These are phyloP conservation scores for Rhea pennata DNA, from an alignment of 2,113 vertebrate genomes.

Conservation along the genomic window DNA sequence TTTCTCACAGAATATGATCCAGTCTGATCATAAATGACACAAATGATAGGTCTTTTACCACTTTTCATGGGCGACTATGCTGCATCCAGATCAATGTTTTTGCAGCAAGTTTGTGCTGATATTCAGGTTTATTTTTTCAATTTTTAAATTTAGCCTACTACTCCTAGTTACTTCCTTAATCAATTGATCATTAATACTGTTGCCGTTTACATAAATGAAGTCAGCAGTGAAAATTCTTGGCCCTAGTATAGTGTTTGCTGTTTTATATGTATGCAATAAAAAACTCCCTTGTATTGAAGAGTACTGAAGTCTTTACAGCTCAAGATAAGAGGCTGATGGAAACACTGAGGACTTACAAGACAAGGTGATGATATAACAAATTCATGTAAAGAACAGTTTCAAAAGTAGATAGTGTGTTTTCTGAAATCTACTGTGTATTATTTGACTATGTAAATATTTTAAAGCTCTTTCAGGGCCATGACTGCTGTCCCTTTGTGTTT, in stretches of 20 bases:
- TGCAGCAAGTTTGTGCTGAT: not conserved
- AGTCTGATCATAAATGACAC: slow-evolving; percentile 7
- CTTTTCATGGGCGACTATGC: not conserved
- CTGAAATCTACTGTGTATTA: not conserved
- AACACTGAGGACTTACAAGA: not conserved
- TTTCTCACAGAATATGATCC: slow-evolving; percentile 6
- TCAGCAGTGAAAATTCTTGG: not conserved
- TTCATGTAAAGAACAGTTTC: not conserved
- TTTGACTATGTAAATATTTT: not conserved
- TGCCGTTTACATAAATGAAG: slow-evolving; percentile 13
- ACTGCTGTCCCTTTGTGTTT: not conserved
- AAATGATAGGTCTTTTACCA: not conserved
- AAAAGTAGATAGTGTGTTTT: not conserved
- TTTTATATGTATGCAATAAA: slow-evolving; percentile 11
- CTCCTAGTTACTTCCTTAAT: not conserved
- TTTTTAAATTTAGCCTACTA: slow-evolving; percentile 1
- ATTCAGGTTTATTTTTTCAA: not conserved
- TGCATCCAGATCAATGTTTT: not conserved
- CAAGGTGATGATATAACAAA: not conserved
- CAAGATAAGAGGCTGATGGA: not conserved
- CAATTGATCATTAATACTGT: slow-evolving; percentile 18
- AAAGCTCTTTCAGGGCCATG: not conserved
- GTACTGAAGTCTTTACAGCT: not conserved
- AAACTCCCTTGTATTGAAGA: not conserved
- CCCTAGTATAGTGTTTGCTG: not conserved